Percentiles rank a stretch among this genome's conserved stretches.
Conservation (phyloP, 2,888 invertebrate species). For the Mythimna ferrago region DNA sequence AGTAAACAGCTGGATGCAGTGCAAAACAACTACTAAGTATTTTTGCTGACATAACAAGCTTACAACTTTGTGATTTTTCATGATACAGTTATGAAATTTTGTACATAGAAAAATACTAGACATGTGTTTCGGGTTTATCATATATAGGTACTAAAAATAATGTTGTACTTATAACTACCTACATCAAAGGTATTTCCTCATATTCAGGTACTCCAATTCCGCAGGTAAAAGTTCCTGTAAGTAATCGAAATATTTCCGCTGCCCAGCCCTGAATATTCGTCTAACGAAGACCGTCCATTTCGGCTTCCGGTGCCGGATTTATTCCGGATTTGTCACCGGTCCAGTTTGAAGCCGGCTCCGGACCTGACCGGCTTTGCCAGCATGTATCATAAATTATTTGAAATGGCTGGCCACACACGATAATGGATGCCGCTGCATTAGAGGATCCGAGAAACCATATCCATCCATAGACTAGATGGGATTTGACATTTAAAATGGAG, state of each 20-base stretch:
- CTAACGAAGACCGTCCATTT: constrained; percentile 45
- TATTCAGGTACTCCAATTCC: neutral
- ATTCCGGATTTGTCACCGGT: constrained; percentile 46
- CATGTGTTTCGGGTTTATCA: too few relatives aligned
- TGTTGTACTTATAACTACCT: neutral
- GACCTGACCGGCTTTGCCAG: constrained; percentile 44
- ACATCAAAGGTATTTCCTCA: constrained; percentile 18
- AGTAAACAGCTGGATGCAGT: too few relatives aligned
- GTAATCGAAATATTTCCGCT: constrained; percentile 44
- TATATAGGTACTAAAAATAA: too few relatives aligned
- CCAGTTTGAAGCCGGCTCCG: constrained; percentile 33
- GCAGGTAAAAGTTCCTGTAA: constrained; percentile 37
- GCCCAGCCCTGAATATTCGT: constrained; percentile 25
- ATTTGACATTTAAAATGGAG: constrained; percentile 5
- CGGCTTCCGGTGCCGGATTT: constrained; percentile 45
- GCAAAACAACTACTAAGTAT: too few relatives aligned
- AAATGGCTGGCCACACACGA: constrained; percentile 40
- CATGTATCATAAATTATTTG: constrained; percentile 48
- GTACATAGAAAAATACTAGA: too few relatives aligned
- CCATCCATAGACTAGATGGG: constrained; percentile 4
- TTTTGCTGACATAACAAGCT: too few relatives aligned
- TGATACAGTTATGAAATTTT: too few relatives aligned
- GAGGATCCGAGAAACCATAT: neutral
- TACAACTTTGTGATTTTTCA: too few relatives aligned
- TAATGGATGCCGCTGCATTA: constrained; percentile 35